A percentile compares a stretch with the other conserved stretches of the same genome.
Conservation (phyloP, 2,888 invertebrate species). For the Torymus texanus region DNA sequence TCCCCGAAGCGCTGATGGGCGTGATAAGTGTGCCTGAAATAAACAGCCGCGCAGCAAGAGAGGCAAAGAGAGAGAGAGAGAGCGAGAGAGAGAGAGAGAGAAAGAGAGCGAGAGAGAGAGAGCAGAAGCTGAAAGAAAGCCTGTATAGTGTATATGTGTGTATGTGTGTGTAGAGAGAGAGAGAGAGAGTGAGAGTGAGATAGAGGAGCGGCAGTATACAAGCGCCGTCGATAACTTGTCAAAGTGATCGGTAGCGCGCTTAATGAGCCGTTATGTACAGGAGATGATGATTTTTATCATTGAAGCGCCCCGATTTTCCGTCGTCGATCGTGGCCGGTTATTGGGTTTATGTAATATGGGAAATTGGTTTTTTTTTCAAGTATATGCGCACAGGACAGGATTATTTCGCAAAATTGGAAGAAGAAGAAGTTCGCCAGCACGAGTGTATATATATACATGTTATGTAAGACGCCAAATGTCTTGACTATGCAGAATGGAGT, state of each 20-base stretch:
- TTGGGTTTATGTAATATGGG: constrained; percentile 23
- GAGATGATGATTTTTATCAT: constrained; percentile 23
- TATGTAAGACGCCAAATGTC: too few relatives aligned
- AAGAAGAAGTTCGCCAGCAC: too few relatives aligned
- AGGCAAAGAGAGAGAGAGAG: constrained; percentile 12
- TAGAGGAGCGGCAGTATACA: not conserved
- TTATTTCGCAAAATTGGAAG: too few relatives aligned
- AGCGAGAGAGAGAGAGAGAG: too few relatives aligned
- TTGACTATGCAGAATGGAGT: too few relatives aligned
- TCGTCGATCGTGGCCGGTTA: not conserved
- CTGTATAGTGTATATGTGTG: not conserved
- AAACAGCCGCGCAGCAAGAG: constrained; percentile 24
- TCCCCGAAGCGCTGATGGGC: constrained; percentile 28
- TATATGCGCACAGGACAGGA: too few relatives aligned
- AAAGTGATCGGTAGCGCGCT: constrained; percentile 15
- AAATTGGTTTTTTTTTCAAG: too few relatives aligned
- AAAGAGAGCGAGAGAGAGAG: too few relatives aligned
- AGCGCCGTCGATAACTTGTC: constrained; percentile 36
- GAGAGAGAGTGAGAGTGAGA: too few relatives aligned
- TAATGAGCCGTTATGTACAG: constrained; percentile 39
- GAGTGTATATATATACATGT: too few relatives aligned
- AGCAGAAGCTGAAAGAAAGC: not conserved
- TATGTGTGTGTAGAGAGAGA: not conserved
- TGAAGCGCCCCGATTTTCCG: not conserved
- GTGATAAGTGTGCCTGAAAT: constrained; percentile 48